Conservation (phyloP, 2,113 vertebrate genomes). For the Myocastor coypus region DNA sequence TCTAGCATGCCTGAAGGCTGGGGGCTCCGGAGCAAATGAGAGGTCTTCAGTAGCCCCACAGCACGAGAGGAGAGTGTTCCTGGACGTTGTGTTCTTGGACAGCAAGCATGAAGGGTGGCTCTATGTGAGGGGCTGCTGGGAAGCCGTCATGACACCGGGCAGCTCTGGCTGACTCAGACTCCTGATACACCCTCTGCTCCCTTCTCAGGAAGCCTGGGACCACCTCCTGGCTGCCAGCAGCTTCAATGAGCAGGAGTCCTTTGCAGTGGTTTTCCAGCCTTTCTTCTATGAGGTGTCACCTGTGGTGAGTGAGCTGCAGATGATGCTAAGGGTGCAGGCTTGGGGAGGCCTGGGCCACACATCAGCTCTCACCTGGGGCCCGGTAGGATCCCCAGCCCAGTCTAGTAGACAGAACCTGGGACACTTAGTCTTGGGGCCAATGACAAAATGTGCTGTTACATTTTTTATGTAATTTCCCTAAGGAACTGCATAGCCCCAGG, state of each 20-base stretch:
- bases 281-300: slow-evolving; percentile 85
- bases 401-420: neutral
- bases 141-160: accelerated
- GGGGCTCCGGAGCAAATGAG: neutral
- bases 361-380: accelerated
- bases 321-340: accelerated
- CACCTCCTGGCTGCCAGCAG: slow-evolving; percentile 87
- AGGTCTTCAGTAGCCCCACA: neutral
- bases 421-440: accelerated
- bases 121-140: accelerated
- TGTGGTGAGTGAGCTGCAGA: slow-evolving; percentile 79
- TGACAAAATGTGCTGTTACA: accelerated
- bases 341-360: neutral
- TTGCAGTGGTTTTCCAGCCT: slow-evolving; percentile 92
- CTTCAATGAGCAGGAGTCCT: slow-evolving; percentile 89
- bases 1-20: neutral
- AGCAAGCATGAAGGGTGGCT: accelerated
- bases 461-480: neutral
- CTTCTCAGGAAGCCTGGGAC: slow-evolving; percentile 87
- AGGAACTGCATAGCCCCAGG: accelerated
- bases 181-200: neutral
- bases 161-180: accelerated
- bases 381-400: neutral
- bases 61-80: neutral
- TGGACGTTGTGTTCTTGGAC: neutral